phyloP scores from a whole-genome alignment of 2,797 vertebrate species.

The Adrianichthys oophorus region DNA sequence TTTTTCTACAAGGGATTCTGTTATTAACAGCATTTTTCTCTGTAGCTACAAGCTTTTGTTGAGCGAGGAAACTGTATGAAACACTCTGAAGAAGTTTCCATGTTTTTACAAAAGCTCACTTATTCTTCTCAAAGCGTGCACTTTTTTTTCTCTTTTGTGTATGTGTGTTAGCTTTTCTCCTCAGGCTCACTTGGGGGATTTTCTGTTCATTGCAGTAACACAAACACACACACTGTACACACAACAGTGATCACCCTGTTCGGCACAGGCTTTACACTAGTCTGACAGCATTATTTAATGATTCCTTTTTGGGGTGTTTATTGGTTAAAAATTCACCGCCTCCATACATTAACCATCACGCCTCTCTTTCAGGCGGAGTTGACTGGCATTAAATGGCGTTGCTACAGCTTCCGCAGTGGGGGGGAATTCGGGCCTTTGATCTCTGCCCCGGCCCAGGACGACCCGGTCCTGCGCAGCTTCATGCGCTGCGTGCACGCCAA shows the following conservation, averaged over 20 bases:
- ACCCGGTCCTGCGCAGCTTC: slow-evolving; percentile 96
- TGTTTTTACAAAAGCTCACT: too few relatives aligned
- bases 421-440: slow-evolving; percentile 96
- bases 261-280: background rate
- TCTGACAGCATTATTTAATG: slow-evolving; percentile 9
- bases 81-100: too few relatives aligned
- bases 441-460: slow-evolving; percentile 96
- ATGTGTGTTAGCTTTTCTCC: background rate
- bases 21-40: too few relatives aligned
- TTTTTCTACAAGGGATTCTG: too few relatives aligned
- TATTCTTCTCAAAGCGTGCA: too few relatives aligned
- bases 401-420: slow-evolving; percentile 92
- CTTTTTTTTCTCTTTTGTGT: background rate
- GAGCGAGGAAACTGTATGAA: too few relatives aligned
- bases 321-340: slow-evolving; percentile 16
- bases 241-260: background rate
- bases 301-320: slow-evolving; percentile 10
- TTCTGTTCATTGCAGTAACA: background rate
- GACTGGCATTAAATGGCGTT: slow-evolving; percentile 99
- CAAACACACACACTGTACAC: background rate
- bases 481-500: slow-evolving; percentile 96
- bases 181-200: background rate
- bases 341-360: slow-evolving; percentile 4
- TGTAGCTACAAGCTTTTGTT: too few relatives aligned
- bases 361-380: slow-evolving; percentile 86